Base-by-base conservation (phyloP, 2,888 invertebrate species). In the Thelaira solivaga region DNA sequence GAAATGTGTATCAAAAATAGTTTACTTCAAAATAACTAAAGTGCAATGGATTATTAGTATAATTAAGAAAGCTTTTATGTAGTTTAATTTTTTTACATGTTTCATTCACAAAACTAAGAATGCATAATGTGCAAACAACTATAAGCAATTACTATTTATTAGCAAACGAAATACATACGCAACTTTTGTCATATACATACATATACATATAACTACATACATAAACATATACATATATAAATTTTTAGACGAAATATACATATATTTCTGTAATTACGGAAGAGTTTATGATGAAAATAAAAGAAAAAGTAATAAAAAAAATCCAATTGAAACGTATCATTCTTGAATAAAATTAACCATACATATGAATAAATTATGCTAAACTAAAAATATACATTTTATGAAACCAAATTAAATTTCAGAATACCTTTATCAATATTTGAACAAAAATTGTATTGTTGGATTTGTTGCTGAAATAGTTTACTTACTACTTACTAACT, bases 401-500 rank as follows among this genome's bases (percentile, higher is more conserved):
- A 22, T 22, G 7, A 59, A 68, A 57, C 45, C 7, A 59, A 49
- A 16, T 31, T 31, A 20, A 41, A 69, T 29, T 41, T 49, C 49
- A 20, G 2, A 57, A 61, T 43, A 39, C 18, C 61, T 43, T 20
- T 49, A 34, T 43, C 62, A 59, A 64, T 57, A 75, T 71, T 31
- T 22, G 20, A 22, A 59, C 36, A 41, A 59, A 47, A 47, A 49
- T 72, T 72, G 72, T 77, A 74, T 69, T 74, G 78, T 74, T 74
- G 74, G 74, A 78, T 78, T 78, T 74, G 73, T 78, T 78, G 78
- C 78, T 78, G 78, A 78, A 78, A 69, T 74, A 78, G 62, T 74
- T 77, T 62, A 67, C 49, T 62, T 76, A 72, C 51, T 51, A 55
- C 36, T 41, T 20, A 51, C 26, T 49, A 47, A 24, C 22, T 36